A percentile compares a stretch with the other conserved stretches of the same genome.
Evolutionary conservation across 1,140 invertebrate species (phyloP).

Genomic region (Sarcophaga bullata): DNA sequence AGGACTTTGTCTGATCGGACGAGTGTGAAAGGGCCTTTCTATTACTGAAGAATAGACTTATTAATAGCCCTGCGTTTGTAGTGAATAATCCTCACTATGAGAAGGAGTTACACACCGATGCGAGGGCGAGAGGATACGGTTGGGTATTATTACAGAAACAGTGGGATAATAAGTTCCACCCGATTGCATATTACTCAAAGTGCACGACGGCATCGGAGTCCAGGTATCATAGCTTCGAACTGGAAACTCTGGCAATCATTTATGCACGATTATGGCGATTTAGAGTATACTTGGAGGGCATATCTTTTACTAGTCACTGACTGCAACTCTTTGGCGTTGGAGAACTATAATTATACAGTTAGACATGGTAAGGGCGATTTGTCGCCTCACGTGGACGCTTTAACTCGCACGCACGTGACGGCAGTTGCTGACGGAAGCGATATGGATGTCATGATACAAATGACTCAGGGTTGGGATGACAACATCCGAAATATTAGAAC

Average conservation of each 20-base stretch:
- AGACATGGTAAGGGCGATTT: slow-evolving; percentile 42
- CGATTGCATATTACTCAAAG: slow-evolving; percentile 63
- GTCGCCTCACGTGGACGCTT: slow-evolving; percentile 57
- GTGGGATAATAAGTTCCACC: slow-evolving; percentile 53
- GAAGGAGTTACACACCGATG: slow-evolving; percentile 52
- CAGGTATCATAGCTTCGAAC: slow-evolving; percentile 66
- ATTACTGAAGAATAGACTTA: not conserved
- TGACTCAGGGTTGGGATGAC: too few relatives aligned
- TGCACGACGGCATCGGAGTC: slow-evolving; percentile 61
- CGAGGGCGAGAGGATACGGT: slow-evolving; percentile 52
- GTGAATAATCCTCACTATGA: slow-evolving; percentile 45
- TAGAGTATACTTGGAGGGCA: slow-evolving; percentile 66
- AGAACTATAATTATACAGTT: slow-evolving; percentile 42
- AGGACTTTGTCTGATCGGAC: not conserved
- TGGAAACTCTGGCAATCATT: too few relatives aligned
- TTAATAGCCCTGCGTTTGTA: slow-evolving; percentile 44
- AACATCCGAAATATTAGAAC: too few relatives aligned
- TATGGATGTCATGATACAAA: too few relatives aligned
- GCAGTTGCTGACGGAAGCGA: too few relatives aligned
- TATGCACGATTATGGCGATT: too few relatives aligned
- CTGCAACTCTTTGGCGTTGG: slow-evolving; percentile 56
- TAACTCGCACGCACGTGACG: too few relatives aligned
- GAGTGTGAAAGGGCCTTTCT: not conserved
- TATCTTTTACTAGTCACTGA: slow-evolving; percentile 64
- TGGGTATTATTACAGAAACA: slow-evolving; percentile 61